Percentiles rank a stretch among this genome's conserved stretches.
These are phyloP conservation scores for Habrosyne pyritoides DNA, from an alignment of 2,888 invertebrate species.

Conservation along the genomic window DNA sequence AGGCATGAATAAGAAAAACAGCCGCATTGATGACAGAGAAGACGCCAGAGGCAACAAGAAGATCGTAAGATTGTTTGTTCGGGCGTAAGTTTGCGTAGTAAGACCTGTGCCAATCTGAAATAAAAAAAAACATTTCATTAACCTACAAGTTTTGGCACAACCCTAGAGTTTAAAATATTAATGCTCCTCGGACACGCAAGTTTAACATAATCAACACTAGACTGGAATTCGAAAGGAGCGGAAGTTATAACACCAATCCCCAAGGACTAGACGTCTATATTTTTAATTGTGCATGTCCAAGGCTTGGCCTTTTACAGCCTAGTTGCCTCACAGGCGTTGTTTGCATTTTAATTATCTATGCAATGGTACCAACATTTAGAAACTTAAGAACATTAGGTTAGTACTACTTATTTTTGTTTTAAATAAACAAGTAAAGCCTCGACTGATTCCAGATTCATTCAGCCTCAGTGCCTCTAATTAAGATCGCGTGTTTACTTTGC, in stretches of 20 bases:
- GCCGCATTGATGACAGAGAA: conserved; percentile 85
- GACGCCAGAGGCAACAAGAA: conserved; percentile 86
- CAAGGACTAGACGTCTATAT: conserved; percentile 46
- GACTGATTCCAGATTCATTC: not conserved
- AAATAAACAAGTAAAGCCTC: not conserved
- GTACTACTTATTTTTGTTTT: not conserved
- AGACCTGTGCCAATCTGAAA: conserved; percentile 77
- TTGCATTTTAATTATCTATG: conserved; percentile 31
- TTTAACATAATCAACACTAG: conserved; percentile 18
- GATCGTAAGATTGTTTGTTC: conserved; percentile 86
- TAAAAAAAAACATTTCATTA: conserved; percentile 18
- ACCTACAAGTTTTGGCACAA: not conserved
- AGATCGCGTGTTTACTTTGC: not conserved
- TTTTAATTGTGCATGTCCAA: conserved; percentile 32
- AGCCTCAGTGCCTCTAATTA: conserved; percentile 1
- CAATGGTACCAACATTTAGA: not conserved
- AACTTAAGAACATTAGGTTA: not conserved
- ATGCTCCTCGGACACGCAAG: not conserved
- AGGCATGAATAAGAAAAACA: conserved; percentile 85
- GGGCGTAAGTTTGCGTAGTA: conserved; percentile 83
- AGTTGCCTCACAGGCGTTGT: conserved; percentile 29
- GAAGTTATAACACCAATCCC: conserved; percentile 56
- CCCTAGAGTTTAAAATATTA: not conserved
- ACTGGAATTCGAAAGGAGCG: conserved; percentile 39
- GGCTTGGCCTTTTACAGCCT: conserved; percentile 33